phyloP scores from a whole-genome alignment of 2,797 vertebrate genomes.

The Toxotes lorentzi region DNA sequence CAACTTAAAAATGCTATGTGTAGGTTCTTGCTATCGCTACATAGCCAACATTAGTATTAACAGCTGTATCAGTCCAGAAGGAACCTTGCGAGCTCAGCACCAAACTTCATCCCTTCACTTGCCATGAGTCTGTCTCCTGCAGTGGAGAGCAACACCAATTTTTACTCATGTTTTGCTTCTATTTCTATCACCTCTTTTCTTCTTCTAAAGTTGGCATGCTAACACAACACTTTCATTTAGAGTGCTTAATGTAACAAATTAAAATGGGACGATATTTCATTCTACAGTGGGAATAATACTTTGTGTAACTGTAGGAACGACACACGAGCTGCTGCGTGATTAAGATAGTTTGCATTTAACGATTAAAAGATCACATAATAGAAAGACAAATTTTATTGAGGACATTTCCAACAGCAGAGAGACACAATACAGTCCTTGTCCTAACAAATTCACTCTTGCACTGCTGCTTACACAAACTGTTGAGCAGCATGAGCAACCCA shows the following conservation, averaged over 20 bases:
- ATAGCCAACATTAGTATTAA: no score
- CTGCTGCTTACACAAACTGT: constrained; percentile 19
- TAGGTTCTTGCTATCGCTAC: no score
- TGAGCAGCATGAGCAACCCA: not conserved
- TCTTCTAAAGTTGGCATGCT: no score
- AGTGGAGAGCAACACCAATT: no score
- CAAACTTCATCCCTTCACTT: no score
- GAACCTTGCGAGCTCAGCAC: no score
- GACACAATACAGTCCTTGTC: not conserved
- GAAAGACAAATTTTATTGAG: no score
- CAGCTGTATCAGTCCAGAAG: no score
- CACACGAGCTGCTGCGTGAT: not conserved
- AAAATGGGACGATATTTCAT: not conserved
- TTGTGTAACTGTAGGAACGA: not conserved
- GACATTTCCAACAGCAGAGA: not conserved
- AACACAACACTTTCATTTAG: not conserved
- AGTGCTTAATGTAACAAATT: not conserved
- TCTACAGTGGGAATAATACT: not conserved
- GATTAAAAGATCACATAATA: not conserved
- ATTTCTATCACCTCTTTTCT: no score
- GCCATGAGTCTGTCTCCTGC: no score
- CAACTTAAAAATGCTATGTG: not conserved
- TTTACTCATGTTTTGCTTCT: no score
- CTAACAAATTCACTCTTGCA: not conserved
- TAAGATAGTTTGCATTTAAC: not conserved